Base-by-base conservation (phyloP, 2,888 invertebrate species). In the Caenorhabditis imperialis region DNA sequence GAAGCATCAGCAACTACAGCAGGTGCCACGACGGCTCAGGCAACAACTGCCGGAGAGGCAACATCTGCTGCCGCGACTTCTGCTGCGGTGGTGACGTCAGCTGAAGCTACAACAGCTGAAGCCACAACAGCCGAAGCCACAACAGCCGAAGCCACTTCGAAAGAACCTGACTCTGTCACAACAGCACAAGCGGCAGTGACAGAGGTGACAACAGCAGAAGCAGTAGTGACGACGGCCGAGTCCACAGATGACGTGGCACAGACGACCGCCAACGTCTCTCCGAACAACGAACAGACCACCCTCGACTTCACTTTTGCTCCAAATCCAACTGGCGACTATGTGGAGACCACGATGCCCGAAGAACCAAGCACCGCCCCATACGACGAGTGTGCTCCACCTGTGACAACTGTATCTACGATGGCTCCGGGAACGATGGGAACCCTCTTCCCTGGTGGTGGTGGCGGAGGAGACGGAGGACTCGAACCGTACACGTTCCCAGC, bases 401-500 rank as follows among this genome's bases (percentile, higher is more conserved):
- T 73, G 1, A 60, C 65, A 8, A 65, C 58, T 12, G 40, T 72
- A 16, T 50, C 62, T 0, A 54, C 71, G 33, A 55, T 42, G 38
- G 50, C 50, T 3, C 55, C 54, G 5, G 62, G 62, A 27, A 72
- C 72, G 0, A 4, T 72, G 8, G 72, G 72, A 40, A 60, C 60
- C 3, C 35, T 72, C 12, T 72, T 72, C 54, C 72, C 72, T 14
- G 71, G 62, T 3, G 58, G 58, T 38, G 44, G 40, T 14, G 57
- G 58, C 0, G 50, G 54, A 16, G 47, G 51, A 20, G 48, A 42
- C n/a, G 58, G 55, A n/a, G 61, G 33, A 23, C 48, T 65, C 1
- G 53, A 51, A 35, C 63, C 72, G n/a, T 58, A 47, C 58, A 72
- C 72, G 8, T 72, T 73, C 44, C 47, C 73, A 18, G 35, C 50